phyloP scores from a whole-genome alignment of 2,888 invertebrate genomes.

The Cosmopolites sordidus region DNA sequence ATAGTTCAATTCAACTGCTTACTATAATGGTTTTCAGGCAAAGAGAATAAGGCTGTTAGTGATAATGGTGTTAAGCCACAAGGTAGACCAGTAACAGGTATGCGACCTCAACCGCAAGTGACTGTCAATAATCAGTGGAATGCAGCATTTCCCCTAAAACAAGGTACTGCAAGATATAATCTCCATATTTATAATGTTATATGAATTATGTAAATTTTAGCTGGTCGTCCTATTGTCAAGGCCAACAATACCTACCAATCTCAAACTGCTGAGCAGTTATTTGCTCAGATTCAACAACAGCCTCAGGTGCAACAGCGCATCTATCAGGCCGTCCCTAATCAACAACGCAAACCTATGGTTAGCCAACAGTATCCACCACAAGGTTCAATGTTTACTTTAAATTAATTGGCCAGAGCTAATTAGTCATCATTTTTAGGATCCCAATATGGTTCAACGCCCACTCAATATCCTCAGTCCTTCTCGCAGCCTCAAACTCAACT shows the following conservation, averaged over 20 bases:
- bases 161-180: constrained; percentile 12
- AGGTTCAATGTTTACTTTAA: constrained; percentile 10
- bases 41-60: constrained; percentile 33
- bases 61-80: constrained; percentile 35
- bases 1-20: neutral
- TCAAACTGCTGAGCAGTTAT: constrained; percentile 45
- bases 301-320: constrained; percentile 28
- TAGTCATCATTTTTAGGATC: constrained; percentile 9
- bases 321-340: constrained; percentile 22
- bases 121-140: constrained; percentile 36
- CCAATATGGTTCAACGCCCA: constrained; percentile 19
- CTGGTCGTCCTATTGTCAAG: constrained; percentile 58
- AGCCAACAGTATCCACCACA: constrained; percentile 20
- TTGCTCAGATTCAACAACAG: constrained; percentile 37
- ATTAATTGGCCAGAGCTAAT: neutral
- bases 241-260: constrained; percentile 48
- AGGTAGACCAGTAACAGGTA: constrained; percentile 46
- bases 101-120: constrained; percentile 36
- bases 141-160: constrained; percentile 32
- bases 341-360: constrained; percentile 18
- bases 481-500: constrained; percentile 31
- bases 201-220: constrained; percentile 16
- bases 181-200: constrained; percentile 2
- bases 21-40: constrained; percentile 43
- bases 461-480: constrained; percentile 22